Evolutionary conservation across 2,888 invertebrate species (phyloP), one percentile per base, ranked within the genome.

Genomic region (Lasiommata megera): DNA sequence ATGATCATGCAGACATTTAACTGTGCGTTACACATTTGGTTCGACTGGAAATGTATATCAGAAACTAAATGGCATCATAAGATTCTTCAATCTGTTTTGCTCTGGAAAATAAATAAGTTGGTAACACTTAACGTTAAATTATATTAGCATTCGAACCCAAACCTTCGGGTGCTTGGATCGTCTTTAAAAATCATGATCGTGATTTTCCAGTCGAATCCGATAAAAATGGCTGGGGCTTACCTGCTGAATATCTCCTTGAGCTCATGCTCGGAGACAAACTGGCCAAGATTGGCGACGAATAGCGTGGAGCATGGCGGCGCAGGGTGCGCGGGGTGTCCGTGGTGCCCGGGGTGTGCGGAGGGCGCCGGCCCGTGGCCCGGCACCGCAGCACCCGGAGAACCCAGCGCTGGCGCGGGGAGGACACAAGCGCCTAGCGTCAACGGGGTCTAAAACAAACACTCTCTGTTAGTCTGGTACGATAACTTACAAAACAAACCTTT

Each of bases 181-280:
- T 23, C 2, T 23, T 23, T 23, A 23, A 23, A 23, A 23, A 23
- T 23, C 23, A 3, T 23, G 23, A 5, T 23, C 23, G 34, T 12
- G 31, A 40, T 41, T 48, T 64, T 64, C 64, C 64, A 64, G 64
- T 64, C 64, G 62, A 62, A 58, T 52, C 57, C 51, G 36, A 36
- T 31, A 34, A 17, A 29, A 41, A 52, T 28, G 36, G 18, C 40
- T 17, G 14, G 36, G 3, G 52, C 59, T 91, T 89, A 98, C 98
- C 98, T 98, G 94, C 96, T 96, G 92, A 99, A 98, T 82, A 99
- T 96, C 91, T 98, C 98, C 93, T 98, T 98, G 72, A 99, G 95
- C 90, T 99, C 99, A 82, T 99, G 98, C 91, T 99, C 99, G 70
- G 97, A 98, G 77, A 98, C 98, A 88, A 97, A 98, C 90, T 97